Conservation (phyloP, 2,888 invertebrate species). For the Tridacna gigas region DNA sequence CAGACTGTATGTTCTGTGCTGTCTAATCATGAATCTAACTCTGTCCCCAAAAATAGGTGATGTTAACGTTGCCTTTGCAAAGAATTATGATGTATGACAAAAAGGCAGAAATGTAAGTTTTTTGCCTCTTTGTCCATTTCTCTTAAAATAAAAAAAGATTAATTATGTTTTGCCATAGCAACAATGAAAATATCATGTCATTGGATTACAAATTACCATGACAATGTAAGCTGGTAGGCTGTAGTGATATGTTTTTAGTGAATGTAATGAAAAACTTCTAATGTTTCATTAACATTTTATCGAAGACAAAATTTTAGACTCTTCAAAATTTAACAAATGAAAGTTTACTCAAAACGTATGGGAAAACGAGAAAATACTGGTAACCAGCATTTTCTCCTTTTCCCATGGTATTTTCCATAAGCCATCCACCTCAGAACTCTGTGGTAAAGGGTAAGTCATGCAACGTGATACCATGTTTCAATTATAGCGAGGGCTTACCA, state of each 20-base stretch:
- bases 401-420: background rate
- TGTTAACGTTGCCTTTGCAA: no score
- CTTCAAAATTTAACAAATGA: background rate
- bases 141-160: background rate
- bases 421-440: background rate
- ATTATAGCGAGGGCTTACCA: no score
- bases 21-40: no score
- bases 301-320: background rate
- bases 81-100: no score
- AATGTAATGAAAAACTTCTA: slow-evolving; percentile 5
- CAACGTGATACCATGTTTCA: no score
- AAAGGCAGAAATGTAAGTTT: no score
- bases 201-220: slow-evolving; percentile 16
- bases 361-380: background rate
- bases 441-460: no score
- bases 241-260: slow-evolving; percentile 10
- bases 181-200: slow-evolving; percentile 8
- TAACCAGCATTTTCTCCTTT: background rate
- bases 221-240: slow-evolving; percentile 6
- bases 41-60: no score
- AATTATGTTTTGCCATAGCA: slow-evolving; percentile 11
- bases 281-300: slow-evolving; percentile 9
- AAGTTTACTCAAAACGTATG: background rate
- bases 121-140: no score
- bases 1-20: no score